Evolutionary conservation across 2,888 invertebrate genomes (phyloP).

Genomic region (Noctua pronuba): DNA sequence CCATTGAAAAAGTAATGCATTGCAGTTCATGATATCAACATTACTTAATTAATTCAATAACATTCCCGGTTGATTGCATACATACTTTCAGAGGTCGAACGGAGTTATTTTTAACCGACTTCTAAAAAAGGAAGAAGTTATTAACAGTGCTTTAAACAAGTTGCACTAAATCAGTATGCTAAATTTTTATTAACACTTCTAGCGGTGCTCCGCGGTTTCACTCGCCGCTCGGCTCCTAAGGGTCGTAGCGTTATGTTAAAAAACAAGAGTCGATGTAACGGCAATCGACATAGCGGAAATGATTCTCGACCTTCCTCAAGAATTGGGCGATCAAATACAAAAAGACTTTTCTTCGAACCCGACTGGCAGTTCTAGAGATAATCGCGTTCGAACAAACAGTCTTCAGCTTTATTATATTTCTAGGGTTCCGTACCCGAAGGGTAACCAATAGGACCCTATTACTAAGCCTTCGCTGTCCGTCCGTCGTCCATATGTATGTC

Average conservation of each 20-base stretch:
- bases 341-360: background rate
- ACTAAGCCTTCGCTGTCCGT: no score
- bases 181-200: background rate
- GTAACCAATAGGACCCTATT: no score
- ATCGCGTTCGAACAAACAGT: background rate
- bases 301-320: background rate
- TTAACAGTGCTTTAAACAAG: background rate
- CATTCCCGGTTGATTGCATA: slow-evolving; percentile 22
- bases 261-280: background rate
- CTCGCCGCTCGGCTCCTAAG: background rate
- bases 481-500: no score
- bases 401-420: background rate
- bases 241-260: background rate
- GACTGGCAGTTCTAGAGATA: background rate
- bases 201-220: background rate
- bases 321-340: background rate
- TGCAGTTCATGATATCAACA: slow-evolving; percentile 29
- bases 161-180: background rate
- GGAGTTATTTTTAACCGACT: slow-evolving; percentile 17
- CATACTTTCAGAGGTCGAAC: slow-evolving; percentile 14
- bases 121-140: background rate
- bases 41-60: slow-evolving; percentile 21
- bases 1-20: slow-evolving; percentile 24
- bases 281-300: background rate
- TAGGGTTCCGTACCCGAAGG: no score